phyloP scores from a whole-genome alignment of 1,140 invertebrate species.

The Brachionus sp. region DNA sequence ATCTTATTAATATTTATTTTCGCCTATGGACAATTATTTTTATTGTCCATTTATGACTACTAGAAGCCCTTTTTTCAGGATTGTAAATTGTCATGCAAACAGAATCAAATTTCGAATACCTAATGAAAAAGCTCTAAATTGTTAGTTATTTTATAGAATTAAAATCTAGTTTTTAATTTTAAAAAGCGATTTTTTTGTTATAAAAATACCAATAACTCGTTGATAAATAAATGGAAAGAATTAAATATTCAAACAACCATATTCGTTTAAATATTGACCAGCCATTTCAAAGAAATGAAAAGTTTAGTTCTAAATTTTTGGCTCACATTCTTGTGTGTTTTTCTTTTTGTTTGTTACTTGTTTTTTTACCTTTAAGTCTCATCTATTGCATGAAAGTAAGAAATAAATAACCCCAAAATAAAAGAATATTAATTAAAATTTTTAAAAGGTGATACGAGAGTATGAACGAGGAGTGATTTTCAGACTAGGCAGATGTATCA shows the following conservation, averaged over 20 bases:
- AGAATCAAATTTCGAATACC: background rate
- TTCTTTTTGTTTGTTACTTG: background rate
- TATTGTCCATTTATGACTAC: background rate
- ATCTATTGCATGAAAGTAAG: slow-evolving; percentile 4
- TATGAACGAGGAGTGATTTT: slow-evolving; percentile 47
- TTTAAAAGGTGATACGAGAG: slow-evolving; percentile 37
- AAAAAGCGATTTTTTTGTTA: background rate
- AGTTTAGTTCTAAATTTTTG: background rate
- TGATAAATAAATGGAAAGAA: background rate
- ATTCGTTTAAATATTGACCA: background rate
- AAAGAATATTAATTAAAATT: background rate
- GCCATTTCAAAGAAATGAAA: background rate
- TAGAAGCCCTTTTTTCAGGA: background rate
- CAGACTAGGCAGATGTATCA: slow-evolving; percentile 29
- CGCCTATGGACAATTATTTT: background rate
- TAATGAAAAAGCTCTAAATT: background rate
- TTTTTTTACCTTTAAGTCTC: background rate
- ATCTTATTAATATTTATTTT: background rate
- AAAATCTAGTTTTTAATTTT: background rate
- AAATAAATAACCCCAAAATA: background rate
- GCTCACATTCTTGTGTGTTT: background rate
- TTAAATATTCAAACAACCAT: background rate
- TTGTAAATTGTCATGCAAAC: background rate
- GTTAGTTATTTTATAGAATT: background rate
- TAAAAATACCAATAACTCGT: background rate